These are phyloP conservation scores for Sandelia bainsii DNA, from an alignment of 2,797 vertebrate genomes.

Conservation along the genomic window DNA sequence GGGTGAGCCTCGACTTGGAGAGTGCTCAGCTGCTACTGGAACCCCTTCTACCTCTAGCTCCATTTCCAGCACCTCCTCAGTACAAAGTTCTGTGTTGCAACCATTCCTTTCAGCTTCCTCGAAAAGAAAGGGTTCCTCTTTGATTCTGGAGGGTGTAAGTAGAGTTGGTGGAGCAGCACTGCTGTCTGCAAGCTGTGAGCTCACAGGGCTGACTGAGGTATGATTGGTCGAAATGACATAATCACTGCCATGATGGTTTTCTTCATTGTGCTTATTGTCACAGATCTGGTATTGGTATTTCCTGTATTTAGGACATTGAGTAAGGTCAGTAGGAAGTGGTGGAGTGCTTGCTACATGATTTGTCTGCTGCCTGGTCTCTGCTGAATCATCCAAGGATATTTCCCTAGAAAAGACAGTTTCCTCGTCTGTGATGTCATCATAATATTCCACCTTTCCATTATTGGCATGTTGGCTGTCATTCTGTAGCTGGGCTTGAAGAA, in stretches of 20 bases:
- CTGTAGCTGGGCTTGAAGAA: conserved; percentile 93
- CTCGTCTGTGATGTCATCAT: conserved; percentile 72
- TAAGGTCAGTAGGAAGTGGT: conserved; percentile 69
- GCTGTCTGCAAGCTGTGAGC: conserved; percentile 84
- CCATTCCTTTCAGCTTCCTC: conserved; percentile 89
- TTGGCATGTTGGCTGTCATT: conserved; percentile 86
- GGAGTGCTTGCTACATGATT: conserved; percentile 76
- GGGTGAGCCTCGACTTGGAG: conserved; percentile 82
- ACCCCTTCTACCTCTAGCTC: conserved; percentile 89
- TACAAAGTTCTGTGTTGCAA: conserved; percentile 89
- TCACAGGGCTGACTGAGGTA: conserved; percentile 88
- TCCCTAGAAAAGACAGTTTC: conserved; percentile 72
- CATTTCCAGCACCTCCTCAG: conserved; percentile 87
- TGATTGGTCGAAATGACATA: conserved; percentile 83
- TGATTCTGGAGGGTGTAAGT: conserved; percentile 68
- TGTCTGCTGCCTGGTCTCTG: conserved; percentile 78
- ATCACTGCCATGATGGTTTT: conserved; percentile 42
- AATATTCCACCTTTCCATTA: conserved; percentile 78
- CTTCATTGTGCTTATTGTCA: conserved; percentile 88
- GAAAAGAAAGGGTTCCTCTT: conserved; percentile 71
- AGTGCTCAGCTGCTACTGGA: conserved; percentile 85
- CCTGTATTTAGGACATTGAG: conserved; percentile 92
- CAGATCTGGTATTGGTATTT: conserved; percentile 91
- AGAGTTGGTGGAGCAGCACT: conserved; percentile 61
- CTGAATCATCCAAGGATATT: conserved; percentile 61